These are phyloP conservation scores for Chrysodeixis includens DNA, from an alignment of 2,888 invertebrate species.

Conservation along the genomic window DNA sequence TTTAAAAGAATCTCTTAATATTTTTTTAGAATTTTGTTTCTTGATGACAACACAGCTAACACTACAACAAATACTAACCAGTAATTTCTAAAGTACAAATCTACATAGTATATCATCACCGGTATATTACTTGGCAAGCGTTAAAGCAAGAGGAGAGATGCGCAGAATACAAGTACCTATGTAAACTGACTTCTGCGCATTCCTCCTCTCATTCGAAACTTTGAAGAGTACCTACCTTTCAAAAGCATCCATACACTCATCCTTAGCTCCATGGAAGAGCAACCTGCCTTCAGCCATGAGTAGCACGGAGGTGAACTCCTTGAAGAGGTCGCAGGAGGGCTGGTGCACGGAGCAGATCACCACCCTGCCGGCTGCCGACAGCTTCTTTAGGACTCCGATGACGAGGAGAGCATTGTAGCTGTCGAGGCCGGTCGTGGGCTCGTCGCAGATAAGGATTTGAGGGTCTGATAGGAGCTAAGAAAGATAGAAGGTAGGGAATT, in stretches of 20 bases:
- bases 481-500: not conserved
- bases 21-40: too few relatives aligned
- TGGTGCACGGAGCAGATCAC: conserved; percentile 97
- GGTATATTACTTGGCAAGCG: too few relatives aligned
- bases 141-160: too few relatives aligned
- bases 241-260: conserved; percentile 91
- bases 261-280: conserved; percentile 93
- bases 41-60: too few relatives aligned
- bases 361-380: conserved; percentile 91
- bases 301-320: conserved; percentile 93
- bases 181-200: too few relatives aligned
- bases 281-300: conserved; percentile 94
- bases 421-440: conserved; percentile 97
- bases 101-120: too few relatives aligned
- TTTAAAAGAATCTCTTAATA: too few relatives aligned
- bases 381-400: conserved; percentile 91
- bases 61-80: too few relatives aligned
- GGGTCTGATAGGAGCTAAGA: conserved; percentile 95
- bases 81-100: too few relatives aligned
- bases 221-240: conserved; percentile 88
- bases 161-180: too few relatives aligned
- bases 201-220: too few relatives aligned
- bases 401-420: conserved; percentile 95
- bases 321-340: conserved; percentile 95
- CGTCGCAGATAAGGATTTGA: conserved; percentile 96